Percentiles rank a stretch among this genome's conserved stretches.
These are phyloP conservation scores for Lamprotornis superbus DNA, from an alignment of 2,113 vertebrate species.

Conservation along the genomic window DNA sequence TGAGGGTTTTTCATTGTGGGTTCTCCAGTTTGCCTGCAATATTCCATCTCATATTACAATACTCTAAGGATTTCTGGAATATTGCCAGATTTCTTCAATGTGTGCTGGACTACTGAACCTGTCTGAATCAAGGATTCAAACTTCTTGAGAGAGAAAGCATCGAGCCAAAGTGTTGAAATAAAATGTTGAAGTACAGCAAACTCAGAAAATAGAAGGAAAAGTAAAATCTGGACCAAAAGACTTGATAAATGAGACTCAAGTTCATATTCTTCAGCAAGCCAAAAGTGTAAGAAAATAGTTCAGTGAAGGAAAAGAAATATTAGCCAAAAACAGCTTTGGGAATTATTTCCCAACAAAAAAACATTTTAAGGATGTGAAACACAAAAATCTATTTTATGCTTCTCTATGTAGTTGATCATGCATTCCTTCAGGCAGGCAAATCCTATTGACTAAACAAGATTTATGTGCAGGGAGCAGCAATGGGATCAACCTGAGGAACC, in stretches of 20 bases:
- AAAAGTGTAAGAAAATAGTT: not conserved
- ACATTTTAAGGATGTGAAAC: not conserved
- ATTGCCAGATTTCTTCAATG: not conserved
- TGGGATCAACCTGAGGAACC: not conserved
- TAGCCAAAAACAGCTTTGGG: not conserved
- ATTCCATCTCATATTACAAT: not conserved
- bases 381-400: slow-evolving; percentile 18
- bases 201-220: not conserved
- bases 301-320: not conserved
- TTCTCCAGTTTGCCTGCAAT: not conserved
- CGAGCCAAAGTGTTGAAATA: not conserved
- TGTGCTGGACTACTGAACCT: not conserved
- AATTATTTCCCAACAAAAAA: not conserved
- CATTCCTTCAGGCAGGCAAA: slow-evolving; percentile 21
- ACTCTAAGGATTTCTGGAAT: not conserved
- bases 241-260: not conserved
- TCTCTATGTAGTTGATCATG: not conserved
- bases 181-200: not conserved
- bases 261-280: not conserved
- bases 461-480: not conserved
- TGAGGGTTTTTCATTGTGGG: accelerated
- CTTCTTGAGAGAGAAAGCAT: not conserved
- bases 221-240: not conserved
- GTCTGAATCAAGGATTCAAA: not conserved
- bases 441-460: slow-evolving; percentile 21